Evolutionary conservation across 2,888 invertebrate species (phyloP), one percentile per base, ranked within the genome.

Genomic region (Limnephilus auricula): DNA sequence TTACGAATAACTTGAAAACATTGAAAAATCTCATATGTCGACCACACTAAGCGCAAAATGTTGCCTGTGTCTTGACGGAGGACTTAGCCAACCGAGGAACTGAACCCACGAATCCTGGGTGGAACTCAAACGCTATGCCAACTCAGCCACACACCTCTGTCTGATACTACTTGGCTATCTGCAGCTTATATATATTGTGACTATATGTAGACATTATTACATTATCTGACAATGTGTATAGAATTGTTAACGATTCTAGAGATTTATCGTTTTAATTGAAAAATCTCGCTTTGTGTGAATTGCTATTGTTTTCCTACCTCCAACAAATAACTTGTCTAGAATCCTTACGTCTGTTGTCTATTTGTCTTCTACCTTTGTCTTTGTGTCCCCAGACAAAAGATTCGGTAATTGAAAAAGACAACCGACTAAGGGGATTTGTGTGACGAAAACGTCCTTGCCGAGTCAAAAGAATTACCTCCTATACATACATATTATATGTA

Each of bases 371-470:
- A 65, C 86, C 80, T 88, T 82, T 25, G 79, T 79, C 90, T 92
- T 92, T 92, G 92, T 92, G 87, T 88, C 85, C 34, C 86, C 32
- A 88, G 87, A 92, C 92, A 92, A 91, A 92, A 90, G 91, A 91
- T 91, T 90, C 90, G 45, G 91, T 92, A 92, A 92, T 92, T 92
- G 92, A 91, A 92, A 91, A 91, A 89, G 89, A 89, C 92, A 86
- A 87, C 84, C 31, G 89, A 82, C 50, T 45, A 40, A 89, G 79
- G 82, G 91, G 88, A 86, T 90, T 87, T 86, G 37, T 65, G 82
- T 82, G 82, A 80, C 89, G 34, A 89, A 78, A 32, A 89, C 89
- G 79, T 89, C 79, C 89, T 79, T 79, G 30, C 79, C 40, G 37
- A 45, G 86, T 45, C 40, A 37, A 86, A 86, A 40, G 86, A 34